These are phyloP conservation scores for Calycopis cecrops DNA, from an alignment of 1,140 invertebrate species.

Conservation along the genomic window DNA sequence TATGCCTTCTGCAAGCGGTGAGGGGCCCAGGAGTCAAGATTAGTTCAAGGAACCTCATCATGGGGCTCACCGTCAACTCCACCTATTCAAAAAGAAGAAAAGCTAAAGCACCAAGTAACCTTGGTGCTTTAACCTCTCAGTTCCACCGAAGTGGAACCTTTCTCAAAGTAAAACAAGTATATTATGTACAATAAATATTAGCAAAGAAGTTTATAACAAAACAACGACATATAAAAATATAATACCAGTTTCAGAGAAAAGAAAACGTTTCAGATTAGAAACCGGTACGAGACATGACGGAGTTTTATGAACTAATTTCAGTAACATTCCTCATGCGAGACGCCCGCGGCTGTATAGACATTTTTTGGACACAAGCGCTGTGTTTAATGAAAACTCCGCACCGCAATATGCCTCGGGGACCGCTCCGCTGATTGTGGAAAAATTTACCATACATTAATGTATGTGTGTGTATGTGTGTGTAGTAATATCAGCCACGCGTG, in stretches of 20 bases:
- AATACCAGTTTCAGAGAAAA: not conserved
- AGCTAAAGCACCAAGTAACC: no score
- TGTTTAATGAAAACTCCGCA: slow-evolving; percentile 68
- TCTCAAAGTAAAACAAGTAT: no score
- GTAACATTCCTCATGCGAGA: slow-evolving; percentile 67
- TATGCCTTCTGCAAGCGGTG: no score
- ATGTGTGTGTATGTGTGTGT: no score
- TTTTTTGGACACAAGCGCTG: slow-evolving; percentile 65
- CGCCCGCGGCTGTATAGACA: slow-evolving; percentile 53
- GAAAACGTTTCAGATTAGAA: slow-evolving; percentile 7
- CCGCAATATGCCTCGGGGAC: slow-evolving; percentile 59
- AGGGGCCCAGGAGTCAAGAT: no score
- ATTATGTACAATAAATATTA: no score
- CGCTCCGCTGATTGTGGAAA: slow-evolving; percentile 61
- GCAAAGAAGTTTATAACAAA: not conserved
- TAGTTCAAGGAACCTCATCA: no score
- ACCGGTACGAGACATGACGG: slow-evolving; percentile 35
- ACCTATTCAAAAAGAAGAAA: no score
- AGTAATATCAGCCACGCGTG: no score
- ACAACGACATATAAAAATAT: slow-evolving; percentile 6
- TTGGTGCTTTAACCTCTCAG: no score
- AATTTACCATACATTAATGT: slow-evolving; percentile 38
- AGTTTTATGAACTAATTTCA: slow-evolving; percentile 72
- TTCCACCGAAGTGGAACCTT: no score
- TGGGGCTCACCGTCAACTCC: no score